These are phyloP conservation scores for Pachymerium ferrugineum DNA, from an alignment of 2,888 invertebrate genomes.

Conservation along the genomic window DNA sequence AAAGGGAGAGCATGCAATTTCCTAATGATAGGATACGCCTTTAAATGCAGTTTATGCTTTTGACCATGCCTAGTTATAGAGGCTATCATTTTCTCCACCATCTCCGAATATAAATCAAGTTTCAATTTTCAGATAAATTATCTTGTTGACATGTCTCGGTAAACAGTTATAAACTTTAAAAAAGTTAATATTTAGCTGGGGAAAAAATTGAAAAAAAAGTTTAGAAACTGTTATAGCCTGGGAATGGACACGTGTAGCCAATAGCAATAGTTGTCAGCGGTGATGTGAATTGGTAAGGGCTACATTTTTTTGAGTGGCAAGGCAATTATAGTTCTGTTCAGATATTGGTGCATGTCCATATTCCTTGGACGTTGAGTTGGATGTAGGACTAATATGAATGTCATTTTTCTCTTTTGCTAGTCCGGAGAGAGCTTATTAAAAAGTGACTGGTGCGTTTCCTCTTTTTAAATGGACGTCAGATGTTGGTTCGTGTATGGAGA, in stretches of 20 bases:
- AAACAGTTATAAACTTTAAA: neutral
- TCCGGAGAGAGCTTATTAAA: neutral
- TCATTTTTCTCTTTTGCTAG: neutral
- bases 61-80: neutral
- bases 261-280: conserved; percentile 14
- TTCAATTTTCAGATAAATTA: conserved; percentile 24
- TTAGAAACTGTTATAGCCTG: neutral
- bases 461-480: conserved; percentile 27
- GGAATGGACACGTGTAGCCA: conserved; percentile 9
- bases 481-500: neutral
- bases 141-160: neutral
- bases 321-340: neutral
- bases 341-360: conserved; percentile 9
- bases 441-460: conserved; percentile 24
- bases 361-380: neutral
- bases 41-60: neutral
- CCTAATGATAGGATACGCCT: conserved; percentile 20
- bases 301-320: conserved; percentile 1
- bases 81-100: conserved; percentile 4
- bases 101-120: neutral
- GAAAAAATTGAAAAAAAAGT: no score
- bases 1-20: neutral
- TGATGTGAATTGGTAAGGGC: conserved; percentile 2
- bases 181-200: no score
- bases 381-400: no score